phyloP scores from a whole-genome alignment of 2,888 invertebrate species.

The Lucinisca nassula region DNA sequence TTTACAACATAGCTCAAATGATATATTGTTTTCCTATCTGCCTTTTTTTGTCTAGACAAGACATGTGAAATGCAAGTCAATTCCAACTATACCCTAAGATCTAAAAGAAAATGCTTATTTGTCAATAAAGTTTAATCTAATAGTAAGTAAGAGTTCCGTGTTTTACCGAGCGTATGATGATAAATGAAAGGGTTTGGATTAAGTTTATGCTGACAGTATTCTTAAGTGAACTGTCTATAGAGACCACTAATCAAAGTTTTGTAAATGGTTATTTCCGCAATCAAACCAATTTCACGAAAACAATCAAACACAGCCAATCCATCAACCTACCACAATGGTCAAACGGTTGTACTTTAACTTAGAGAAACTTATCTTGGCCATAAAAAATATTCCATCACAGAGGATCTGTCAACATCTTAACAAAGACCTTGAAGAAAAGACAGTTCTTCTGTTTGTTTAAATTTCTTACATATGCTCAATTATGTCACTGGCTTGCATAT shows the following conservation, averaged over 20 bases:
- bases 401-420: too few species aligned
- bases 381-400: too few species aligned
- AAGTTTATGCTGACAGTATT: constrained; percentile 10
- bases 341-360: too few species aligned
- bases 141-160: not conserved
- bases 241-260: constrained; percentile 1
- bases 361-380: too few species aligned
- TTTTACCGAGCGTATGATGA: not conserved
- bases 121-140: not conserved
- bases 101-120: not conserved
- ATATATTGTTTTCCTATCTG: not conserved
- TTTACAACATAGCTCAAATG: too few species aligned
- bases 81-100: not conserved
- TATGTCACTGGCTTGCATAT: too few species aligned
- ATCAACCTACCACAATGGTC: not conserved
- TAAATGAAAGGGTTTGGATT: constrained; percentile 13
- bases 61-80: not conserved
- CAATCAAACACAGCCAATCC: not conserved
- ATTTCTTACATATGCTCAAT: too few species aligned
- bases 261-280: not conserved
- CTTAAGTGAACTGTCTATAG: constrained; percentile 4
- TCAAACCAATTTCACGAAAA: not conserved
- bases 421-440: too few species aligned
- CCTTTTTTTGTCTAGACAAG: not conserved
- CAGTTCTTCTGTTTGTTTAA: too few species aligned